A percentile compares a stretch with the other conserved stretches of the same genome.
Conservation (phyloP, 2,797 vertebrate genomes). For the Gymnopithys bicolor region DNA sequence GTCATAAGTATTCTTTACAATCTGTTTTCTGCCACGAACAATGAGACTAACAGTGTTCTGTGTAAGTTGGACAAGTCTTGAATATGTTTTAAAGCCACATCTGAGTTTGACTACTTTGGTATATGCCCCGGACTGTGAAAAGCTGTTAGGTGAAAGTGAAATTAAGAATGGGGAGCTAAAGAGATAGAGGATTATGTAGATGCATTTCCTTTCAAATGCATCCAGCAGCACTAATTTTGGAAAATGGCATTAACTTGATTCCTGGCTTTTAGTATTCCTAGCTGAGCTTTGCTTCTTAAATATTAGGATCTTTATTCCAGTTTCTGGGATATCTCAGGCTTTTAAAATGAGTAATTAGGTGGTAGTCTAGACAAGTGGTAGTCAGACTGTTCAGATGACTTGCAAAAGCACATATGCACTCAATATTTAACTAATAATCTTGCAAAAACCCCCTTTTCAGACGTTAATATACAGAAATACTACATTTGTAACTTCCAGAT, state of each 20-base stretch:
- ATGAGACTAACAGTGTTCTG: background rate
- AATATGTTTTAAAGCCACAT: background rate
- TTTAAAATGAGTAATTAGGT: background rate
- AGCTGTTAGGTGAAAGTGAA: background rate
- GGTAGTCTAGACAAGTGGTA: background rate
- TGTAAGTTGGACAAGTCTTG: background rate
- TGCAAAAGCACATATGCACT: background rate
- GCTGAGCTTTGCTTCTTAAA: background rate
- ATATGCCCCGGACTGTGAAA: background rate
- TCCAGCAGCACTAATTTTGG: background rate
- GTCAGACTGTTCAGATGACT: background rate
- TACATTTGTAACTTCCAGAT: background rate
- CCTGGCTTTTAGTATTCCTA: background rate
- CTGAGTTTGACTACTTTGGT: background rate
- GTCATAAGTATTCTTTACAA: background rate
- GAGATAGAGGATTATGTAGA: background rate
- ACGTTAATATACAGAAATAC: background rate
- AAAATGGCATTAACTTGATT: background rate
- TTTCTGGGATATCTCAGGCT: background rate
- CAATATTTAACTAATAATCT: background rate
- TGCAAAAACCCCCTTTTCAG: background rate
- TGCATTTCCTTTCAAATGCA: background rate
- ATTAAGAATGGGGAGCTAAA: background rate
- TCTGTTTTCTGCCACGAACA: background rate
- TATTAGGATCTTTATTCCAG: background rate